phyloP scores from a whole-genome alignment of 2,797 vertebrate genomes.

The Gila robusta region DNA sequence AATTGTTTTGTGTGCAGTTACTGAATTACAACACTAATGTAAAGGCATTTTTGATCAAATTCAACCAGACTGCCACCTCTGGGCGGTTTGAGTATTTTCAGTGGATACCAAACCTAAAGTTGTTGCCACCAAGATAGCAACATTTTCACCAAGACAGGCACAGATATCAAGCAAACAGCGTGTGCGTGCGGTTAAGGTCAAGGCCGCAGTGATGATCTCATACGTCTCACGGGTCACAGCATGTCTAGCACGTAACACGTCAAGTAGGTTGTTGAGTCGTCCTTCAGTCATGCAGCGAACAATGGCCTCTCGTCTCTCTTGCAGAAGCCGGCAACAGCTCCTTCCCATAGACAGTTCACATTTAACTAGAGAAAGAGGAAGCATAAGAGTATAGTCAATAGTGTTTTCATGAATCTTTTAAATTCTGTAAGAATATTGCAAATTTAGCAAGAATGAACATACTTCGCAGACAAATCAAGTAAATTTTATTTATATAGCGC shows the following conservation, averaged over 20 bases:
- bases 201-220: constrained; percentile 69
- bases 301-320: constrained; percentile 55
- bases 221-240: constrained; percentile 69
- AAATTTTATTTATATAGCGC: neutral
- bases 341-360: constrained; percentile 13
- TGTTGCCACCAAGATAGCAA: constrained; percentile 66
- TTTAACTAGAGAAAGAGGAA: constrained; percentile 16
- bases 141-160: constrained; percentile 74
- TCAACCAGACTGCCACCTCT: constrained; percentile 28
- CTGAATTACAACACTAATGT: neutral
- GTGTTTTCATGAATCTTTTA: neutral
- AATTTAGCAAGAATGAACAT: neutral
- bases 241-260: constrained; percentile 70
- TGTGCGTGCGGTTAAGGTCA: constrained; percentile 69
- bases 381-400: neutral
- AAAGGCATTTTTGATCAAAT: neutral
- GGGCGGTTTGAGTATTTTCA: neutral
- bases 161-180: constrained; percentile 78
- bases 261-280: constrained; percentile 74
- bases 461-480: neutral
- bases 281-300: constrained; percentile 78
- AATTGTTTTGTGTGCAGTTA: neutral
- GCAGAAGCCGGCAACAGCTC: constrained; percentile 55
- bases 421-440: neutral
- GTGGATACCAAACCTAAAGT: constrained; percentile 63